A percentile compares a stretch with the other conserved stretches of the same genome.
Conservation (phyloP, 2,888 invertebrate genomes). For the Mesorhabditis belari region DNA sequence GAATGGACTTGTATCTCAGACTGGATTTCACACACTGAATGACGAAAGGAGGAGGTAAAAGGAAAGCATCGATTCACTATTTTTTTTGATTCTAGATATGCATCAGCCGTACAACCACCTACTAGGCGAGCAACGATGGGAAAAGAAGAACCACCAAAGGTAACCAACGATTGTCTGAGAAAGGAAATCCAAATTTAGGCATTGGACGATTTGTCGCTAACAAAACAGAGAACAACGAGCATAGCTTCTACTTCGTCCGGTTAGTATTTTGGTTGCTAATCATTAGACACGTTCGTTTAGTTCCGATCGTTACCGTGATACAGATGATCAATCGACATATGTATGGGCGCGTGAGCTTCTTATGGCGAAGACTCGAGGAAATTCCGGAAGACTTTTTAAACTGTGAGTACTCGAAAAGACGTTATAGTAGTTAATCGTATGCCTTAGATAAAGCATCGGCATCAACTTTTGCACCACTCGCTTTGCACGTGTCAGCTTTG, state of each 20-base stretch:
- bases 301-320: constrained; percentile 4
- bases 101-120: not conserved
- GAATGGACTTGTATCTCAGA: too few species aligned
- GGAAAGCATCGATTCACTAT: not conserved
- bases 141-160: too few species aligned
- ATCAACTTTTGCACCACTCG: too few species aligned
- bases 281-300: too few species aligned
- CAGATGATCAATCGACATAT: constrained; percentile 31
- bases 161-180: too few species aligned
- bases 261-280: too few species aligned
- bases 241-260: too few species aligned
- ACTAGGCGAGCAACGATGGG: not conserved
- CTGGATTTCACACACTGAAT: too few species aligned
- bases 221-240: too few species aligned
- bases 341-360: constrained; percentile 22
- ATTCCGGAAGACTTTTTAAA: constrained; percentile 25
- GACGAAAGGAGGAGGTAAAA: not conserved
- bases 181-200: too few species aligned
- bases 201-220: too few species aligned
- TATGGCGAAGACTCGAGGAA: constrained; percentile 27
- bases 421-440: not conserved
- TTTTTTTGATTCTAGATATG: not conserved
- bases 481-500: not conserved
- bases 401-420: constrained; percentile 1
- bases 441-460: too few species aligned